These are phyloP conservation scores for Himalopsyche japonica DNA, from an alignment of 2,888 invertebrate genomes.

Conservation along the genomic window DNA sequence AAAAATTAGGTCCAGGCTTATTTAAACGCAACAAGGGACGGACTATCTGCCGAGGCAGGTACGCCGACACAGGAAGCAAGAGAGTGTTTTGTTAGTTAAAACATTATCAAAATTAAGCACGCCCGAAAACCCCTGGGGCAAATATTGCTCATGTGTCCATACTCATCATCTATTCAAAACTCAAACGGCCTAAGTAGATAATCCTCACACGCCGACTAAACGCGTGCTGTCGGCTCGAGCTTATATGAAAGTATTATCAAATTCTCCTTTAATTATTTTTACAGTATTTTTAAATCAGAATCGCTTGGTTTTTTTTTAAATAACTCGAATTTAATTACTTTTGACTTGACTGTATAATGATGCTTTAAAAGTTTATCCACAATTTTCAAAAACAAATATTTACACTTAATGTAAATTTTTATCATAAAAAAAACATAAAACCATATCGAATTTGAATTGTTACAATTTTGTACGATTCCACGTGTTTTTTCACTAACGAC, in stretches of 20 bases:
- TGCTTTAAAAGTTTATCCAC: too few species aligned
- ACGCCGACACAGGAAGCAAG: neutral
- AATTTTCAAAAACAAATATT: too few species aligned
- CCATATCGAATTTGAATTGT: too few species aligned
- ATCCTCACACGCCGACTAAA: slow-evolving; percentile 24
- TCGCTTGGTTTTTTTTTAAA: too few species aligned
- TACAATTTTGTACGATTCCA: too few species aligned
- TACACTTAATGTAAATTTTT: too few species aligned
- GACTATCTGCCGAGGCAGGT: slow-evolving; percentile 3
- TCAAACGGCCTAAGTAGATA: slow-evolving; percentile 37
- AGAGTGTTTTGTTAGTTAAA: slow-evolving; percentile 34
- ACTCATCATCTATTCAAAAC: slow-evolving; percentile 39
- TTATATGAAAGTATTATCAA: neutral
- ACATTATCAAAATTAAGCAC: slow-evolving; percentile 38
- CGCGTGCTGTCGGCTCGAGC: neutral
- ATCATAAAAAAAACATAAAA: too few species aligned
- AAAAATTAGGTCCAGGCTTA: slow-evolving; percentile 9
- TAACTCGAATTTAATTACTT: too few species aligned
- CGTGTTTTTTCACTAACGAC: too few species aligned
- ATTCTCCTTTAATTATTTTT: neutral
- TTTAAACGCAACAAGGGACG: slow-evolving; percentile 15
- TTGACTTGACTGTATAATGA: too few species aligned
- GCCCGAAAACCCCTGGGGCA: slow-evolving; percentile 24
- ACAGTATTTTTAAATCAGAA: too few species aligned
- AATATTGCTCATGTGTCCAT: slow-evolving; percentile 36